These are phyloP conservation scores for Cryptotermes secundus DNA, from an alignment of 1,140 invertebrate genomes.

Conservation along the genomic window DNA sequence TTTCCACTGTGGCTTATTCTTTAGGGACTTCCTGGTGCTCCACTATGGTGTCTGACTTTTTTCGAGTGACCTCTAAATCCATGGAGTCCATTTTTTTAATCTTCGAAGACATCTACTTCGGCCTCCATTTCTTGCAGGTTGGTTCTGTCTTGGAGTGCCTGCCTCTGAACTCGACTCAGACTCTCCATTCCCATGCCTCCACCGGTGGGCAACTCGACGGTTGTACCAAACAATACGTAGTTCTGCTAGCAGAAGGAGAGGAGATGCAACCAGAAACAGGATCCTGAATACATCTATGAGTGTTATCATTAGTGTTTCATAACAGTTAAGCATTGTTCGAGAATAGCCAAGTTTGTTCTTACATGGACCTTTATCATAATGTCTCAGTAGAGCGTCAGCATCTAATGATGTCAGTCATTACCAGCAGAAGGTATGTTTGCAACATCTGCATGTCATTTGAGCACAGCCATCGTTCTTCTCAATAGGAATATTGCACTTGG, in stretches of 20 bases:
- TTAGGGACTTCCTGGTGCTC: too few relatives aligned
- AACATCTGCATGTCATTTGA: conserved; percentile 98
- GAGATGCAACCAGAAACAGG: conserved; percentile 88
- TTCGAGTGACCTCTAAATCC: too few relatives aligned
- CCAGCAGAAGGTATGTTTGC: conserved; percentile 98
- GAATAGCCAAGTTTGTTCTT: conserved; percentile 97
- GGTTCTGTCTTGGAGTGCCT: too few relatives aligned
- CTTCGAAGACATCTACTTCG: too few relatives aligned
- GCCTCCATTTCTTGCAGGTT: too few relatives aligned
- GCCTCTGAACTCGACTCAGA: too few relatives aligned
- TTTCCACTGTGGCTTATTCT: too few relatives aligned
- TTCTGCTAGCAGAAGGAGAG: conserved; percentile 85
- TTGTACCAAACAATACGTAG: conserved; percentile 97
- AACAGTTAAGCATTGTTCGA: conserved; percentile 93
- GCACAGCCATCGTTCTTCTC: conserved; percentile 97
- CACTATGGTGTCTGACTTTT: too few relatives aligned
- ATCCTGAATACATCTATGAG: conserved; percentile 95
- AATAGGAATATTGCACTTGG: conserved; percentile 93
- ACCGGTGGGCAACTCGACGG: too few relatives aligned
- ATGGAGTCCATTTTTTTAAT: too few relatives aligned
- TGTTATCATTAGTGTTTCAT: conserved; percentile 92
- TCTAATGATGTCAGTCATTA: conserved; percentile 94
- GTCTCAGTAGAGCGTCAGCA: conserved; percentile 92
- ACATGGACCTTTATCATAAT: conserved; percentile 97
- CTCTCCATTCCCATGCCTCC: too few relatives aligned